phyloP scores from a whole-genome alignment of 2,797 vertebrate species.

The Gymnothorax reevesii region DNA sequence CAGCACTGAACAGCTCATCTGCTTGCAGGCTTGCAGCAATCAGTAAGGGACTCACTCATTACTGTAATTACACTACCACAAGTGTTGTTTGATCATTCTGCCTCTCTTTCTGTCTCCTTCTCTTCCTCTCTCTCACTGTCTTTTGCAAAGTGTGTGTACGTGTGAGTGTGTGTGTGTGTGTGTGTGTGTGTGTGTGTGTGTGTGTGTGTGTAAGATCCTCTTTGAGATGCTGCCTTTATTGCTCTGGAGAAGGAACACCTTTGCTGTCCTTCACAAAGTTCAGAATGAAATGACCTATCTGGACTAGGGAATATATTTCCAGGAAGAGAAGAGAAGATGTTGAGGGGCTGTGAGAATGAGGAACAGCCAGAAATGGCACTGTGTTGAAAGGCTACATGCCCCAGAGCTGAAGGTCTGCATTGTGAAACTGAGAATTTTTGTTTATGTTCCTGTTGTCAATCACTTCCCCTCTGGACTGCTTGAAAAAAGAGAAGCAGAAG shows the following conservation, averaged over 20 bases:
- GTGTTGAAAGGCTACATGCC: background rate
- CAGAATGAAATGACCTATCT: background rate
- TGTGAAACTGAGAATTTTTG: background rate
- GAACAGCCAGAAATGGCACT: background rate
- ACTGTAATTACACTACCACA: background rate
- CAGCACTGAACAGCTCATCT: background rate
- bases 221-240: background rate
- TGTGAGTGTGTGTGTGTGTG: background rate
- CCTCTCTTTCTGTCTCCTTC: background rate
- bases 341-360: background rate
- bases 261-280: background rate
- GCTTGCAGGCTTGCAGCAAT: background rate
- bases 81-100: too few species aligned
- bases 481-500: background rate
- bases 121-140: background rate
- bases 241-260: background rate
- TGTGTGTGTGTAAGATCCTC: background rate
- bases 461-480: background rate
- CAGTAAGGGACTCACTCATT: background rate
- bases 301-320: background rate
- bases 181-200: slow-evolving; percentile 14
- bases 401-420: background rate
- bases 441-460: background rate
- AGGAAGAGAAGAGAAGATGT: background rate
- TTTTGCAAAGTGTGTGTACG: background rate